A percentile compares a stretch with the other conserved stretches of the same genome.
These are phyloP conservation scores for Fabriciana adippe DNA, from an alignment of 2,888 invertebrate species.

Conservation along the genomic window DNA sequence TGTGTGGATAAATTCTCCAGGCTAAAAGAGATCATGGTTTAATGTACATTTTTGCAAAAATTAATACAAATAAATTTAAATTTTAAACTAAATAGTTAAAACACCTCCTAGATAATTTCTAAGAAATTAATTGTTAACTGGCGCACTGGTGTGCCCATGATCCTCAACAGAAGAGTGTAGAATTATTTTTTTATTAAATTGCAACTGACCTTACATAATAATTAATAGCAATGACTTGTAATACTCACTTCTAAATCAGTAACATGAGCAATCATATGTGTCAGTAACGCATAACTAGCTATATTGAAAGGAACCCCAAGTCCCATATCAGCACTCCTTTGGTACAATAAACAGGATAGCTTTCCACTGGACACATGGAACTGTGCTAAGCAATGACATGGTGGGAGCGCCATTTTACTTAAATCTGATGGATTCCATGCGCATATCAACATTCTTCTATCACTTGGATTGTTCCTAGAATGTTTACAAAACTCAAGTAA, in stretches of 20 bases:
- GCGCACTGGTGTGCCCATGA: too few relatives aligned
- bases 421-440: conserved; percentile 97
- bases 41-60: too few relatives aligned
- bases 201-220: not conserved
- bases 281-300: conserved; percentile 96
- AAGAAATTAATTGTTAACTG: too few relatives aligned
- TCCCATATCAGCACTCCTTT: conserved; percentile 98
- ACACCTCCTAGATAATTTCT: too few relatives aligned
- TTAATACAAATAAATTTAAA: not conserved
- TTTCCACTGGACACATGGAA: conserved; percentile 94
- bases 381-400: conserved; percentile 97
- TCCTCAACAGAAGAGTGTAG: too few relatives aligned
- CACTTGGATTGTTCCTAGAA: conserved; percentile 87
- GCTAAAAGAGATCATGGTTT: conserved; percentile 70
- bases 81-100: too few relatives aligned
- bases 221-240: not conserved
- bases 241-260: conserved; percentile 90
- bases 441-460: conserved; percentile 94
- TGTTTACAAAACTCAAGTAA: not conserved
- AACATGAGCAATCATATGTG: conserved; percentile 97
- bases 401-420: conserved; percentile 96
- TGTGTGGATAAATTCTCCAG: conserved; percentile 96
- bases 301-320: conserved; percentile 99
- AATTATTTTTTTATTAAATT: too few relatives aligned
- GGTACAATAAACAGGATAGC: conserved; percentile 95